Base-by-base conservation (phyloP, 2,888 invertebrate species). In the Furcula furcula region DNA sequence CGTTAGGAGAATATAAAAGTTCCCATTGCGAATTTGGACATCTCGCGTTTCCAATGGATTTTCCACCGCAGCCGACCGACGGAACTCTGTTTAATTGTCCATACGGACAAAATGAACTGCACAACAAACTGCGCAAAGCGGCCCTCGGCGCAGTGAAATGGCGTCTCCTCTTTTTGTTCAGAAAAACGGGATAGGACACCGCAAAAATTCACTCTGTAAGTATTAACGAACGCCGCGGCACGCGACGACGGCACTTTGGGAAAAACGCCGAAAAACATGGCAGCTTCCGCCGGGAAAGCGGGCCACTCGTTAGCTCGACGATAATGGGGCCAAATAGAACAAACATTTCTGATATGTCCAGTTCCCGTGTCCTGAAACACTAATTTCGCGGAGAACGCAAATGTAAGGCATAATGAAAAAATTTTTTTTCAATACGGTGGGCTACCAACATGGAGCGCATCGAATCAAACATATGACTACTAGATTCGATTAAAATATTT, bases 151-250 rank as follows among this genome's bases (percentile, higher is more conserved):
- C 44, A 37, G 35, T 35, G 44, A 48, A 56, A 52, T 44, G 31
- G 40, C 26, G 14, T 23, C 29, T 36, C 28, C 18, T 40, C 25
- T 55, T 55, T 55, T 55, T 55, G 25, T 38, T 11, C 14, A 30
- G 11, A 27, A 52, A 58, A 59, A 52, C 42, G 38, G 22, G 40
- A 39, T 29, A 27, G 44, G 48, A 40, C 35, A 49, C 59, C 52
- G 53, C 53, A 43, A 55, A 56, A 58, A 55, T 43, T 58, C 49
- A 49, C 51, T 50, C 38, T 38, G 41, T 43, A 40, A 40, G 49
- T 49, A 56, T 47, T 54, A 56, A 55, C 56, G 40, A 52, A 59
- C 36, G 32, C 48, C 34, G 15, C 6, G 40, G 41, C 45, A 35
- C 36, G 46, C 38, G 31, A 40, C 29, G 29, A 19, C 12, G 29